These are phyloP conservation scores for Oreonectes daqikongensis DNA, from an alignment of 2,797 vertebrate species.

Conservation along the genomic window DNA sequence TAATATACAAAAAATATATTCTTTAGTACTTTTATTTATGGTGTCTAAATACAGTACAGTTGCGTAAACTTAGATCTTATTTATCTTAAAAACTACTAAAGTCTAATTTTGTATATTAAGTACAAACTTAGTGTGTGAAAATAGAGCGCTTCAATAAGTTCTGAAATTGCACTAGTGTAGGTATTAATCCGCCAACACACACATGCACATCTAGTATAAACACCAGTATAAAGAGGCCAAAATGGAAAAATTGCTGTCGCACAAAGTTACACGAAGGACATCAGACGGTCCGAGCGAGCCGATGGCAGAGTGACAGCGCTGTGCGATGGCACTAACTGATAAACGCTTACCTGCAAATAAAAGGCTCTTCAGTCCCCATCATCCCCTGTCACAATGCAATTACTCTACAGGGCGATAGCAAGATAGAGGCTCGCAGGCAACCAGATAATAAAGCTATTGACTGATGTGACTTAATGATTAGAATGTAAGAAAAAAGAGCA, in stretches of 20 bases:
- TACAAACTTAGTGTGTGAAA: too few species aligned
- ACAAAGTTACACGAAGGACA: conserved; percentile 94
- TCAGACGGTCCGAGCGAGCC: conserved; percentile 85
- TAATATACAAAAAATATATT: too few species aligned
- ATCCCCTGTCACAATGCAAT: conserved; percentile 95
- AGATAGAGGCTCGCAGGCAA: conserved; percentile 92
- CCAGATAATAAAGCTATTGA: conserved; percentile 95
- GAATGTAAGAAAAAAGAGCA: conserved; percentile 91
- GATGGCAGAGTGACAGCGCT: conserved; percentile 88
- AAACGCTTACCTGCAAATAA: conserved; percentile 92
- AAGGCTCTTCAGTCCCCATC: conserved; percentile 92
- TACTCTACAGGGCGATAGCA: conserved; percentile 93
- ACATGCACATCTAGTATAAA: conserved; percentile 23
- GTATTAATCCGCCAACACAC: not conserved
- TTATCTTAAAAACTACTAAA: too few species aligned
- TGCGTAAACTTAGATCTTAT: too few species aligned
- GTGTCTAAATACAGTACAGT: too few species aligned
- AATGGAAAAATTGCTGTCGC: conserved; percentile 86
- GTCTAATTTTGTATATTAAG: too few species aligned
- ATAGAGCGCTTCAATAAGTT: too few species aligned
- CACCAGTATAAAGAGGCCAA: conserved; percentile 50
- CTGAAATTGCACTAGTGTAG: not conserved
- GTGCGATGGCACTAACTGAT: conserved; percentile 90
- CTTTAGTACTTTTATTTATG: too few species aligned
- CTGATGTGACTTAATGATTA: conserved; percentile 94